These are phyloP conservation scores for Zoroaster sp. DNA, from an alignment of 53 echinoderm and acorn worm genomes.

Conservation along the genomic window DNA sequence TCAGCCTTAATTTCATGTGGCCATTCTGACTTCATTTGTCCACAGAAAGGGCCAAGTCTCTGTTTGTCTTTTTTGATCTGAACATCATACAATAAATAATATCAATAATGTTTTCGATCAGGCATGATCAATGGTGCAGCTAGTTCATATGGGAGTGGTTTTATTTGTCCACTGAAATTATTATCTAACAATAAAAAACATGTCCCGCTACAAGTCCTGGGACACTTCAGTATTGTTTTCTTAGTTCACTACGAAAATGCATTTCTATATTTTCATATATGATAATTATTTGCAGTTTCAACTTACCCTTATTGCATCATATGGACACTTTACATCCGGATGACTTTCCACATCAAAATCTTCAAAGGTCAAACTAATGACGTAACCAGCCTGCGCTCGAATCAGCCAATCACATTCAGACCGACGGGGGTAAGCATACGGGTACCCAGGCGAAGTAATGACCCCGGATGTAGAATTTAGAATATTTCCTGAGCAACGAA, in stretches of 20 bases:
- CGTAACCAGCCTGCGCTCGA: slow-evolving; percentile 55
- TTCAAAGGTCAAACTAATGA: slow-evolving; percentile 57
- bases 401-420: slow-evolving; percentile 72
- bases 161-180: no score
- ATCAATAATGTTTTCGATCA: no score
- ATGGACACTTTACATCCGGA: slow-evolving; percentile 60
- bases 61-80: slow-evolving; percentile 31
- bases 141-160: no score
- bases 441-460: slow-evolving; percentile 60
- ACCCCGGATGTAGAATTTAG: slow-evolving; percentile 30
- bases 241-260: no score
- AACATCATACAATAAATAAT: background rate
- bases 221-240: no score
- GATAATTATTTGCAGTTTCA: no score
- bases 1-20: slow-evolving; percentile 10
- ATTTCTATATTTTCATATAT: no score
- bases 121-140: no score
- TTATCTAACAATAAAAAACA: no score
- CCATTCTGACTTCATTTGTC: slow-evolving; percentile 1
- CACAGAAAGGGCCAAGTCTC: slow-evolving; percentile 41
- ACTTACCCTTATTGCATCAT: slow-evolving; percentile 58
- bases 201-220: no score
- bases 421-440: slow-evolving; percentile 53
- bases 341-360: slow-evolving; percentile 71
- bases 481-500: slow-evolving; percentile 44